A percentile compares a stretch with the other conserved stretches of the same genome.
Conservation (phyloP, 2,888 invertebrate genomes). For the Bimastos eiseni region DNA sequence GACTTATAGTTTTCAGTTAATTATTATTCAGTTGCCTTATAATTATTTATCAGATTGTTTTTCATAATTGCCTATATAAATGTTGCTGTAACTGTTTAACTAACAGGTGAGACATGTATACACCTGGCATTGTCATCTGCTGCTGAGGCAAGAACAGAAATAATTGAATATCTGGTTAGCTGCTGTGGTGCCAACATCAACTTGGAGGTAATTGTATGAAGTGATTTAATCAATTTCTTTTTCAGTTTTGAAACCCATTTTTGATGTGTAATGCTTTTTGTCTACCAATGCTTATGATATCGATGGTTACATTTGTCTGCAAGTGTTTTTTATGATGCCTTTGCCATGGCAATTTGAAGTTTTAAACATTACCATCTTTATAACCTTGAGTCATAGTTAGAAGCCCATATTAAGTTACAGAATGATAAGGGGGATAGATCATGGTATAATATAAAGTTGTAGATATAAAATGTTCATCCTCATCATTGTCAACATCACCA, state of each 20-base stretch:
- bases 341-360: background rate
- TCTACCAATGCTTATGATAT: background rate
- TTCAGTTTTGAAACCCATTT: background rate
- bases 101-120: constrained; percentile 14
- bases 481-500: background rate
- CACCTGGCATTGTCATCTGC: constrained; percentile 10
- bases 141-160: background rate
- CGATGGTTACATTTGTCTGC: background rate
- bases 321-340: background rate
- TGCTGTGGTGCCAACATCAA: constrained; percentile 21
- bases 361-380: too few relatives aligned
- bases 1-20: too few relatives aligned
- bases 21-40: background rate
- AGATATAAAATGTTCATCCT: background rate
- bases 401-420: too few relatives aligned
- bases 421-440: too few relatives aligned
- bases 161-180: constrained; percentile 8
- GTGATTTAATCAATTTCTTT: background rate
- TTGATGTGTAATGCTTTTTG: background rate
- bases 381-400: too few relatives aligned
- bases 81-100: background rate
- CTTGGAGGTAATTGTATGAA: constrained; percentile 4
- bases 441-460: too few relatives aligned
- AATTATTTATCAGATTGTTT: background rate
- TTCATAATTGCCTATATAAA: background rate